Base-by-base conservation (phyloP, 2,797 vertebrate species). In the Nannoperca australis region DNA sequence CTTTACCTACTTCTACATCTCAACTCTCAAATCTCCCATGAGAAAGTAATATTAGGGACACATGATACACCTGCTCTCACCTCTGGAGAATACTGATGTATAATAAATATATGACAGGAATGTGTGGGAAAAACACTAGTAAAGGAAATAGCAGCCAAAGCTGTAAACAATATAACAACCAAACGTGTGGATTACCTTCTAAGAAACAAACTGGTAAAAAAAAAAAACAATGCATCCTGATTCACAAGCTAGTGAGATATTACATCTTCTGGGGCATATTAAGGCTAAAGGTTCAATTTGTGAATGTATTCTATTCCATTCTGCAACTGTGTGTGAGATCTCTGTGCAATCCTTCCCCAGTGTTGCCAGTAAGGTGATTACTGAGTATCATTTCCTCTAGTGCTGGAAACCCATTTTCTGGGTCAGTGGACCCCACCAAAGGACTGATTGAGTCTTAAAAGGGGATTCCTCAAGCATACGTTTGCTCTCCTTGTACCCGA, bases 321-420 rank as follows among this genome's bases (percentile, higher is more conserved):
- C 54, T 51, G n/a, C 14, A 15, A 32, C 66, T 70, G 10, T 20
- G 86, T 85, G 82, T 83, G 79, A 89, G 76, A 84, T 78, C 67
- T 24, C 44, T 3, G 50, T 91, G 94, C 95, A 92, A 95, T 95
- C 94, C 89, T 91, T 91, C 92, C 75, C 12, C 88, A 93, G 85
- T 80, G 88, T 87, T 91, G 70, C 86, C 91, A 89, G 89, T 89
- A 65, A 91, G 85, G 88, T 93, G 91, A 94, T 97, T 96, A 96
- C 95, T 90, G 94, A 92, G 94, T 94, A 96, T 97, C 95, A 96
- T 96, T 97, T 97, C 96, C 97, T 96, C 90, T 94, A 64, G 85
- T 94, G 92, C 92, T 94, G 85, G 95, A 95, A 96, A 96, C 94
- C 95, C 91, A 96, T 97, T 97, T 97, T 96, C 96, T 95, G 95